These are phyloP conservation scores for Amphipyra tragopoginis DNA, from an alignment of 2,888 invertebrate species.

Conservation along the genomic window DNA sequence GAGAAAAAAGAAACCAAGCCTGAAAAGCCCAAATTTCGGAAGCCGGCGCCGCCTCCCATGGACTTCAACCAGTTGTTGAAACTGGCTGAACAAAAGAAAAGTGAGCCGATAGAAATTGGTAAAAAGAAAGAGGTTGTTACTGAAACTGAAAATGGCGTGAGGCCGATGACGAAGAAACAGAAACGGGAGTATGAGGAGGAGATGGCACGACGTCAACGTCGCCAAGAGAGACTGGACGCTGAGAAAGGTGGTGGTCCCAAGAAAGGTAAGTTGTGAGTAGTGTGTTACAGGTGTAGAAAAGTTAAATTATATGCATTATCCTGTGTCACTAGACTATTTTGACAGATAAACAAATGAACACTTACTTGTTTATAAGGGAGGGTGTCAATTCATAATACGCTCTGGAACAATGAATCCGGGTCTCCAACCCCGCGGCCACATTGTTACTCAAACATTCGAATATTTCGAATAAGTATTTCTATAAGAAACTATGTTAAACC, in stretches of 20 bases:
- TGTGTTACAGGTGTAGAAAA: no score
- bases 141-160: conserved; percentile 86
- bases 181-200: conserved; percentile 93
- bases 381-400: no score
- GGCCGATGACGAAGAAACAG: conserved; percentile 95
- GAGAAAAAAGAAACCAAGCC: conserved; percentile 81
- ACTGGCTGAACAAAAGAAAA: conserved; percentile 95
- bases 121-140: conserved; percentile 74
- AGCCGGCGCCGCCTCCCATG: conserved; percentile 92
- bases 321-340: no score
- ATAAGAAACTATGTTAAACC: no score
- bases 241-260: conserved; percentile 70
- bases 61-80: conserved; percentile 95
- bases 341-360: no score
- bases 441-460: no score
- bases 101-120: conserved; percentile 92
- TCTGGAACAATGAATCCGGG: no score
- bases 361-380: no score
- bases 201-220: conserved; percentile 90
- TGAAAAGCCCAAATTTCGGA: conserved; percentile 90
- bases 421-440: no score
- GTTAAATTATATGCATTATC: no score
- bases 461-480: no score
- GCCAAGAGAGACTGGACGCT: conserved; percentile 80
- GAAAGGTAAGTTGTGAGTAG: conserved; percentile 76